Percentiles rank a stretch among this genome's conserved stretches.
These are phyloP conservation scores for Gallinago jamesoni DNA, from an alignment of 2,113 vertebrate genomes.

Conservation along the genomic window DNA sequence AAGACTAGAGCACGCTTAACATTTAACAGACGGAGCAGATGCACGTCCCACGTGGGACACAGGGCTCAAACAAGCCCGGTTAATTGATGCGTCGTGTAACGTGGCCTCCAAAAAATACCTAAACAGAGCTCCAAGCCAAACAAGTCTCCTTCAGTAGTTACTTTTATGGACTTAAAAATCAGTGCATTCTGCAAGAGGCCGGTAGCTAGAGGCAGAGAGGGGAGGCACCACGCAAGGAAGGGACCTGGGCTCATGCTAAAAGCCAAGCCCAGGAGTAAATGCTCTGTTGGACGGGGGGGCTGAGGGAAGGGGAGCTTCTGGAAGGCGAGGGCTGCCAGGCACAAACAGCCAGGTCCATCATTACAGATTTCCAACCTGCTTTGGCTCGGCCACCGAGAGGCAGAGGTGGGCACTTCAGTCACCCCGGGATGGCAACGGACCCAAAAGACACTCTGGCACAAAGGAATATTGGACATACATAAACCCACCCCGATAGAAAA, in stretches of 20 bases:
- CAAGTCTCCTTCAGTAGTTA: neutral
- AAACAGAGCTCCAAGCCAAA: neutral
- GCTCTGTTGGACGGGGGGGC: neutral
- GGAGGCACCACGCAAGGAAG: neutral
- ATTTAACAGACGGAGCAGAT: neutral
- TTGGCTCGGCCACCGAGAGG: neutral
- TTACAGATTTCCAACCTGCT: neutral
- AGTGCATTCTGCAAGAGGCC: neutral
- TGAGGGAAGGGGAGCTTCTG: neutral
- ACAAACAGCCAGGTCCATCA: fast-evolving
- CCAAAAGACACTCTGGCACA: neutral
- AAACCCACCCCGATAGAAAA: neutral
- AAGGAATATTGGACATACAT: neutral
- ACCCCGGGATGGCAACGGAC: neutral
- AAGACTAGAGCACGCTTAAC: neutral
- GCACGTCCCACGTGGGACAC: neutral
- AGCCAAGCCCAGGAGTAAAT: neutral
- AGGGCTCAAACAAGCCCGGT: neutral
- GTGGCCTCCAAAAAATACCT: neutral
- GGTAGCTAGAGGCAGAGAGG: neutral
- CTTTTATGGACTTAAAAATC: neutral
- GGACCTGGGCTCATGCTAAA: neutral
- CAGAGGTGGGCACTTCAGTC: neutral
- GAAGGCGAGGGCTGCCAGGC: fast-evolving
- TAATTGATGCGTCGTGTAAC: neutral